These are phyloP conservation scores for Sinocyclocheilus anophthalmus DNA, from an alignment of 2,113 vertebrate genomes.

Conservation along the genomic window DNA sequence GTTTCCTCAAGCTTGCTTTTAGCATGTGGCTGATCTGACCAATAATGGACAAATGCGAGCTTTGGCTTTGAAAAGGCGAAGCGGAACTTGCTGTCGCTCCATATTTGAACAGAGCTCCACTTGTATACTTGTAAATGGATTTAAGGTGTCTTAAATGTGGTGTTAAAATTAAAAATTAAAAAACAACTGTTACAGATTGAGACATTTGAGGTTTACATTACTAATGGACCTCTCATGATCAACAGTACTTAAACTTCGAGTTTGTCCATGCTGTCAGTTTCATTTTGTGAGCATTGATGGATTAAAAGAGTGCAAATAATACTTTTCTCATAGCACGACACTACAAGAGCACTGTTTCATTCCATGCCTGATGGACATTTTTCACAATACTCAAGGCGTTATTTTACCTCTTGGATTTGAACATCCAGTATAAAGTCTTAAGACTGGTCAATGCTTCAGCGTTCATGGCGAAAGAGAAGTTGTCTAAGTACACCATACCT, in stretches of 20 bases:
- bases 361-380: background rate
- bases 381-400: background rate
- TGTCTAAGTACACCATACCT: background rate
- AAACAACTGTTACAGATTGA: constrained; percentile 42
- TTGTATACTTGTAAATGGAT: constrained; percentile 53
- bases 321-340: constrained; percentile 29
- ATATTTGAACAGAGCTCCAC: constrained; percentile 36
- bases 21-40: constrained; percentile 43
- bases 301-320: constrained; percentile 31
- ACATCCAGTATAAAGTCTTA: constrained; percentile 13
- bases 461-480: background rate
- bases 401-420: constrained; percentile 24
- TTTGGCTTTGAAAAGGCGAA: constrained; percentile 12
- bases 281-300: constrained; percentile 2
- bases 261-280: background rate
- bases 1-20: constrained; percentile 33
- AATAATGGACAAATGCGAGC: constrained; percentile 25
- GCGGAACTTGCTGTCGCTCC: constrained; percentile 24
- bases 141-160: constrained; percentile 45
- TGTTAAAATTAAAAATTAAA: constrained; percentile 37
- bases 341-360: constrained; percentile 26
- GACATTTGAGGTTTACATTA: constrained; percentile 33
- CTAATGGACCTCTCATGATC: constrained; percentile 11
- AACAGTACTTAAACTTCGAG: background rate
- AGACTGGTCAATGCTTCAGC: background rate